These are phyloP conservation scores for Amphipoea oculea DNA, from an alignment of 2,888 invertebrate species.

Conservation along the genomic window DNA sequence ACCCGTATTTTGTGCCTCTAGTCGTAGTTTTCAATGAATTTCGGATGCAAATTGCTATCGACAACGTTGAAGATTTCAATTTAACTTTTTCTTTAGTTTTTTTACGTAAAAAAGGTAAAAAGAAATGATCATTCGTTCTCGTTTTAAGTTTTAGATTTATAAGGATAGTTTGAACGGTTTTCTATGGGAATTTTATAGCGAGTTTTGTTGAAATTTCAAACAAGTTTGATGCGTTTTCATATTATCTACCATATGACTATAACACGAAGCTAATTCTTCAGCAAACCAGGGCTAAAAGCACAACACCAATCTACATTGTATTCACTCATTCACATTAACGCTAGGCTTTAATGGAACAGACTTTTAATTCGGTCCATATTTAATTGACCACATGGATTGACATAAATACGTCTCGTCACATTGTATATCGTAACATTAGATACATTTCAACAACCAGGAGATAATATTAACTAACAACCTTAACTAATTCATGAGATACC, in stretches of 20 bases:
- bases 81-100: slow-evolving; percentile 45
- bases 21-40: slow-evolving; percentile 53
- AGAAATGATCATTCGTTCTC: slow-evolving; percentile 33
- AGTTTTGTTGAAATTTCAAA: slow-evolving; percentile 30
- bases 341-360: slow-evolving; percentile 81
- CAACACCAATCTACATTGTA: slow-evolving; percentile 72
- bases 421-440: slow-evolving; percentile 75
- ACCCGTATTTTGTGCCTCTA: slow-evolving; percentile 64
- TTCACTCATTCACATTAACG: slow-evolving; percentile 75
- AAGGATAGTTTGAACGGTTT: neutral
- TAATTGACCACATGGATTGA: slow-evolving; percentile 89
- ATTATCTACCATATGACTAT: slow-evolving; percentile 52
- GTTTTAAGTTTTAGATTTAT: slow-evolving; percentile 1
- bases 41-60: slow-evolving; percentile 23
- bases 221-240: slow-evolving; percentile 22
- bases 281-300: slow-evolving; percentile 75
- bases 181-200: slow-evolving; percentile 18
- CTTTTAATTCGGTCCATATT: slow-evolving; percentile 81
- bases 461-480: slow-evolving; percentile 84
- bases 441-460: slow-evolving; percentile 88
- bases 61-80: slow-evolving; percentile 39
- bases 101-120: slow-evolving; percentile 42
- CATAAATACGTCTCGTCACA: slow-evolving; percentile 78
- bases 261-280: slow-evolving; percentile 53
- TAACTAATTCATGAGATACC: slow-evolving; percentile 85